phyloP scores from a whole-genome alignment of 23 tunicate species.

The Ciona savignyi region DNA sequence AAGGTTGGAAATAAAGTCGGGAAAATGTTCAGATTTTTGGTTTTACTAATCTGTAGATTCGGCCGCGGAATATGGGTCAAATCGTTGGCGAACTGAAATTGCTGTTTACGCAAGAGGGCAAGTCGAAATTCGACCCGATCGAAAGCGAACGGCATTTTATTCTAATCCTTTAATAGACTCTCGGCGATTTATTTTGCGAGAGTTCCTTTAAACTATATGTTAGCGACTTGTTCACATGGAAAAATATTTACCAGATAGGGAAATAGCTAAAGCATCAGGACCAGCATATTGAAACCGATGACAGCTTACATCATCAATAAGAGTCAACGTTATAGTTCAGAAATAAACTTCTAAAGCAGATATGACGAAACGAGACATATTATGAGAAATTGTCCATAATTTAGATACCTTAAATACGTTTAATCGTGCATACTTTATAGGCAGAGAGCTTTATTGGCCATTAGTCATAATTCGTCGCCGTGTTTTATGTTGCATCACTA shows the following conservation, averaged over 20 bases:
- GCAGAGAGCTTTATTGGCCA: background rate
- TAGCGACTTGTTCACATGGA: too few relatives aligned
- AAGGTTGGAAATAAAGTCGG: background rate
- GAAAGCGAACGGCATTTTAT: background rate
- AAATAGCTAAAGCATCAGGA: too few relatives aligned
- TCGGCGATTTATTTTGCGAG: too few relatives aligned
- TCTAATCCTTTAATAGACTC: background rate
- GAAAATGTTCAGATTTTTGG: background rate
- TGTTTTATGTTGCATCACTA: background rate
- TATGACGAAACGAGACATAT: background rate
- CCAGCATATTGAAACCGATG: too few relatives aligned
- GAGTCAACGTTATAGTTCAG: too few relatives aligned
- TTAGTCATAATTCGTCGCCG: background rate
- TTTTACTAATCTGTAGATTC: background rate
- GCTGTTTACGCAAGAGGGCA: background rate
- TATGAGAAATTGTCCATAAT: background rate
- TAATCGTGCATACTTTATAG: background rate
- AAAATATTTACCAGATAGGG: too few relatives aligned
- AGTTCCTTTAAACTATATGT: too few relatives aligned
- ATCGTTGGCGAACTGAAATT: background rate
- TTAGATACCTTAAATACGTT: background rate
- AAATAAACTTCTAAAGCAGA: background rate
- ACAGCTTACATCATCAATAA: too few relatives aligned
- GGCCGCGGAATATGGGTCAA: background rate
- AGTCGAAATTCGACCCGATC: background rate